Evolutionary conservation across 2,797 vertebrate species (phyloP).

Genomic region (Phataginus tetradactyla): DNA sequence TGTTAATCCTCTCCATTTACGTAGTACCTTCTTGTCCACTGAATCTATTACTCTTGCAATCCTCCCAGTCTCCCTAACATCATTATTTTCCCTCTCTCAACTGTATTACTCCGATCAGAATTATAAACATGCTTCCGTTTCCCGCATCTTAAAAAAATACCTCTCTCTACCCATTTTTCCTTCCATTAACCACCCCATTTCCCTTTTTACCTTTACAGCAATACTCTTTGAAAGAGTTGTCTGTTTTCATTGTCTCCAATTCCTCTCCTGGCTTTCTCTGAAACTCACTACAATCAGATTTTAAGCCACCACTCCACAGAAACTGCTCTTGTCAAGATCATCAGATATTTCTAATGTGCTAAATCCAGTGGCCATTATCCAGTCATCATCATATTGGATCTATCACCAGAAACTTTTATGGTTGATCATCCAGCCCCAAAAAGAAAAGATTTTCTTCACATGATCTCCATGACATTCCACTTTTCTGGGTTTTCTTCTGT

Average conservation of each 20-base stretch:
- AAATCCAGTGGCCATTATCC: not conserved
- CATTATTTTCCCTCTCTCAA: not conserved
- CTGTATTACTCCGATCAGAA: not conserved
- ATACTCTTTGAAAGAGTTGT: not conserved
- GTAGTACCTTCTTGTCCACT: not conserved
- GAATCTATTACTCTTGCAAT: not conserved
- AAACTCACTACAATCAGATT: not conserved
- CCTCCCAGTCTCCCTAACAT: not conserved
- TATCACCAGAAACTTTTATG: not conserved
- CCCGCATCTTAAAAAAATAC: not conserved
- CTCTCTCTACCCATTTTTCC: not conserved
- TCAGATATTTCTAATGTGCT: not conserved
- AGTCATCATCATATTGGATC: not conserved
- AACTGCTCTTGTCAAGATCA: not conserved
- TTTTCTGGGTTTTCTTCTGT: not conserved
- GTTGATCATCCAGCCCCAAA: not conserved
- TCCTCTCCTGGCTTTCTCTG: not conserved
- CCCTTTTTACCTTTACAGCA: not conserved
- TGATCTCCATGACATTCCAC: not conserved
- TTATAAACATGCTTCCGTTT: not conserved
- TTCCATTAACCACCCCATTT: not conserved
- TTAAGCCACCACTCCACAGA: not conserved
- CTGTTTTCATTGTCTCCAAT: not conserved
- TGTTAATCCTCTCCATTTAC: not conserved
- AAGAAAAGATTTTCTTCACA: not conserved